Evolutionary conservation across 2,888 invertebrate species (phyloP).

Genomic region (Synanthedon tipuliformis): DNA sequence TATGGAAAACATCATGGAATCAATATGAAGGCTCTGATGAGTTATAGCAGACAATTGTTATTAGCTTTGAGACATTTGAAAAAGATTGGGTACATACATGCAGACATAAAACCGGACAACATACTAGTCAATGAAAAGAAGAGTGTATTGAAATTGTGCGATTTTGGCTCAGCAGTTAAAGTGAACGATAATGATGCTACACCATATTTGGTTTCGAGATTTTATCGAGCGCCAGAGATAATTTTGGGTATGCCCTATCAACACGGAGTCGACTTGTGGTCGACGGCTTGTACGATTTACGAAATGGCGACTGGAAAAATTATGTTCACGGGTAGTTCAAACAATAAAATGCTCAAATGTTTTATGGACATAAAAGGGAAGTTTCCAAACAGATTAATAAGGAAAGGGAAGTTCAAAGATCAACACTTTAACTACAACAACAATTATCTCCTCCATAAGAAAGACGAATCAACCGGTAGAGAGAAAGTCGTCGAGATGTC

Average conservation of each 20-base stretch:
- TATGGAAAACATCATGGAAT: conserved; percentile 96
- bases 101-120: conserved; percentile 99
- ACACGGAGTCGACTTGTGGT: conserved; percentile 98
- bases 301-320: conserved; percentile 98
- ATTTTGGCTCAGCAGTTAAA: conserved; percentile 97
- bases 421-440: conserved; percentile 97
- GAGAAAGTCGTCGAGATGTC: conserved; percentile 94
- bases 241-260: conserved; percentile 96
- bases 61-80: conserved; percentile 92
- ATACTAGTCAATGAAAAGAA: conserved; percentile 98
- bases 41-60: conserved; percentile 95
- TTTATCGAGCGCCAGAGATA: conserved; percentile 98
- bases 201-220: conserved; percentile 97
- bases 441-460: conserved; percentile 96
- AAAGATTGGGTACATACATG: conserved; percentile 95
- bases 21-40: conserved; percentile 95
- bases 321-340: conserved; percentile 96
- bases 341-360: conserved; percentile 98
- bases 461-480: conserved; percentile 96
- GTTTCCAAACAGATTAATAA: conserved; percentile 93
- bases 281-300: conserved; percentile 97
- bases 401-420: conserved; percentile 94
- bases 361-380: conserved; percentile 99
- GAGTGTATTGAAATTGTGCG: conserved; percentile 94
- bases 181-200: conserved; percentile 96